Evolutionary conservation across 2,113 vertebrate species (phyloP), one percentile per base, ranked within the genome.

Genomic region (Heterotilapia buettikoferi): DNA sequence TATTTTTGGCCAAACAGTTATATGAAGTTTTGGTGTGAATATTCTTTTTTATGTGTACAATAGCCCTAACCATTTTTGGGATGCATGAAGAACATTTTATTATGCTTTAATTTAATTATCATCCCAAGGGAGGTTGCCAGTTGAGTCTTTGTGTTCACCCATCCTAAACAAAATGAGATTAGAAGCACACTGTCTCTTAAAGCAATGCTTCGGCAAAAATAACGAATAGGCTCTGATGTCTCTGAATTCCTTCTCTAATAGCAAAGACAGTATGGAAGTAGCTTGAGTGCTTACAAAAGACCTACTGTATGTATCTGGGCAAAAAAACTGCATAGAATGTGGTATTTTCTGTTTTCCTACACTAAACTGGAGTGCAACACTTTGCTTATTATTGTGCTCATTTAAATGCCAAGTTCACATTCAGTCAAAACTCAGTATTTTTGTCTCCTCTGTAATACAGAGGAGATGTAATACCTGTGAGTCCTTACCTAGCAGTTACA

Each of bases 91-190:
- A 90, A 91, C 82, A 81, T 88, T 90, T 90, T 86, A 87, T 92
- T 82, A 88, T 87, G 84, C 54, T 91, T 88, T 90, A 56, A 91
- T 86, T 90, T 82, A 88, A 93, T 95, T 92, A 89, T 73, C 40
- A 79, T 93, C 89, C 84, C 31, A 56, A 86, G 87, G 87, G 45
- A 88, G 56, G 76, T 87, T 93, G 89, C 90, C 91, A 82, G 82
- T 88, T 66, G 73, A 83, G 93, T 88, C 80, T 90, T 86, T 53
- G 50, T 93, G 90, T 92, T 92, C 90, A 95, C 83, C 87, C 92
- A 95, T 94, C 87, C 92, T 86, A 90, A 92, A 93, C 90, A 90
- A 92, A 92, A 94, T 88, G 45, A 90, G 93, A 94, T 94, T 90
- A 93, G 79, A 91, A 82, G 88, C 63, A 53, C 43, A 82, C 59